Conservation (phyloP, 2,888 invertebrate species). For the Pyrrhosoma nymphula region DNA sequence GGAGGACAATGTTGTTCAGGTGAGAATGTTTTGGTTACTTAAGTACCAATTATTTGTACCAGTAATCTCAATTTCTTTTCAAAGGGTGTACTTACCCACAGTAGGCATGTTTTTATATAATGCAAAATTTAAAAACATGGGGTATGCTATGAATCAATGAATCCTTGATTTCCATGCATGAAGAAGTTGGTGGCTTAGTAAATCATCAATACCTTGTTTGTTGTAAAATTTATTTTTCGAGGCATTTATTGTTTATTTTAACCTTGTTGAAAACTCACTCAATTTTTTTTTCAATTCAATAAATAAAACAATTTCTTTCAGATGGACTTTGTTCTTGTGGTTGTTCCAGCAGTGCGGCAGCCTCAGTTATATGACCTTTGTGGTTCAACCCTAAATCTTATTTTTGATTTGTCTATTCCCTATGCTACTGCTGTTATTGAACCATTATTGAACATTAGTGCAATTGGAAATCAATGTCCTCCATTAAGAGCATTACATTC, state of each 20-base stretch:
- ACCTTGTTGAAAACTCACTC: neutral
- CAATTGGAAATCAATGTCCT: slow-evolving; percentile 95
- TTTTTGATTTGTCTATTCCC: slow-evolving; percentile 96
- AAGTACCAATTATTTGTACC: too few species aligned
- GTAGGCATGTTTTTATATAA: neutral
- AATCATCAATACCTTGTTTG: too few species aligned
- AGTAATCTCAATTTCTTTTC: neutral
- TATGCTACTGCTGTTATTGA: slow-evolving; percentile 94
- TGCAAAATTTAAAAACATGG: neutral
- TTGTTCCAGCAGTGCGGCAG: slow-evolving; percentile 92
- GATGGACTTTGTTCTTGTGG: slow-evolving; percentile 93
- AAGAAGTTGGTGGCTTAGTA: too few species aligned
- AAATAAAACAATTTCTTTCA: slow-evolving; percentile 71
- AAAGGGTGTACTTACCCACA: neutral
- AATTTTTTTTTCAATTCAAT: neutral
- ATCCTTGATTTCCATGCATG: too few species aligned
- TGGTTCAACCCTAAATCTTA: slow-evolving; percentile 94
- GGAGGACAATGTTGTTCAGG: slow-evolving; percentile 92
- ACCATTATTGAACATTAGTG: slow-evolving; percentile 91
- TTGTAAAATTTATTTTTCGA: neutral
- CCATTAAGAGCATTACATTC: slow-evolving; percentile 92
- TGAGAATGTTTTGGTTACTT: slow-evolving; percentile 70
- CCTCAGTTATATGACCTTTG: slow-evolving; percentile 96
- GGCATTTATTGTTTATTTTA: neutral
- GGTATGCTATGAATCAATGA: neutral